Evolutionary conservation across 2,113 vertebrate species (phyloP).

Genomic region (Misgurnus anguillicaudatus): DNA sequence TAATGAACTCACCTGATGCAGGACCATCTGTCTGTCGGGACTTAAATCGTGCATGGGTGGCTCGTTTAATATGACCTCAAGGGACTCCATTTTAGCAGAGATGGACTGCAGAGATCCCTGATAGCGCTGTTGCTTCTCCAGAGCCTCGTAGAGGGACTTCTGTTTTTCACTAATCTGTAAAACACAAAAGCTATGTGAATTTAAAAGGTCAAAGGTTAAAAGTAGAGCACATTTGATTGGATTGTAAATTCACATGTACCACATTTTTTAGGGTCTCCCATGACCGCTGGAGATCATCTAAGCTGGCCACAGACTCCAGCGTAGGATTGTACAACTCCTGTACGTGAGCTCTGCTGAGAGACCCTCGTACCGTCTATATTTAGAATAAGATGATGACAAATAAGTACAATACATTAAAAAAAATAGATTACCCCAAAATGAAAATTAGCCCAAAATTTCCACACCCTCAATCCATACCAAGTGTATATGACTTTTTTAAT

Average conservation of each 20-base stretch:
- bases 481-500: too few relatives aligned
- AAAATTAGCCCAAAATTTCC: too few relatives aligned
- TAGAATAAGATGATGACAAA: conserved; percentile 5
- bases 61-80: conserved; percentile 83
- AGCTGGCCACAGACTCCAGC: conserved; percentile 81
- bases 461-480: too few relatives aligned
- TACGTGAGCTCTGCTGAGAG: conserved; percentile 71
- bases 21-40: conserved; percentile 93
- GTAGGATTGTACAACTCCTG: conserved; percentile 85
- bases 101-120: conserved; percentile 94
- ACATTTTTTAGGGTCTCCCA: conserved; percentile 99
- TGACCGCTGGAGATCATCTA: conserved; percentile 93
- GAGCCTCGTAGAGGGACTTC: conserved; percentile 91
- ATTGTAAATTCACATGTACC: conserved; percentile 70
- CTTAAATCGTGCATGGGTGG: conserved; percentile 80
- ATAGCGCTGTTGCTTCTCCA: conserved; percentile 93
- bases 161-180: conserved; percentile 95
- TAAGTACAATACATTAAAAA: neutral
- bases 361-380: conserved; percentile 72
- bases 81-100: conserved; percentile 93
- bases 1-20: conserved; percentile 83
- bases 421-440: neutral
- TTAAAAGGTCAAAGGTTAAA: neutral
- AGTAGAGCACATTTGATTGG: neutral
- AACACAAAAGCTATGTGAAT: neutral